A percentile compares a stretch with the other conserved stretches of the same genome.
Conservation (phyloP, 2,113 vertebrate genomes). For the Phylloscopus whistleri region DNA sequence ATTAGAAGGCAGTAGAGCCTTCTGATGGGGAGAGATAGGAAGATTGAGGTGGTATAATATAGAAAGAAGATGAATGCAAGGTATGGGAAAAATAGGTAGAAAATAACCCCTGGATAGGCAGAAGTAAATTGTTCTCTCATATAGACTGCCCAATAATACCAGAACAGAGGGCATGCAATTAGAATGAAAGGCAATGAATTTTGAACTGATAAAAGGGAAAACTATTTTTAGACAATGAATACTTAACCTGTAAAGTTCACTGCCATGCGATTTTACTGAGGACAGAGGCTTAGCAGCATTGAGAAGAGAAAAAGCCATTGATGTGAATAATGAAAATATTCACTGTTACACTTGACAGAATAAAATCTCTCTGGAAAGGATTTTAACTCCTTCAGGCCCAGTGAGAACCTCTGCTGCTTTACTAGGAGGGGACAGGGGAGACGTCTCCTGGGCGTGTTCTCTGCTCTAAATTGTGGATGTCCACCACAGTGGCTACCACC, state of each 20-base stretch:
- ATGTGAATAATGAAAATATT: slow-evolving; percentile 53
- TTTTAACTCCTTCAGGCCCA: background rate
- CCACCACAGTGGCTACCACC: background rate
- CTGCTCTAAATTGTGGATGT: background rate
- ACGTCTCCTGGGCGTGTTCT: background rate
- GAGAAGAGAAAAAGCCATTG: slow-evolving; percentile 27
- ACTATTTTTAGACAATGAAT: slow-evolving; percentile 46
- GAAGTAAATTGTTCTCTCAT: slow-evolving; percentile 11
- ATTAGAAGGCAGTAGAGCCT: background rate
- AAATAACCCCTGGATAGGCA: background rate
- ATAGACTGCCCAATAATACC: background rate
- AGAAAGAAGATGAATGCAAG: background rate
- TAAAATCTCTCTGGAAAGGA: slow-evolving; percentile 14
- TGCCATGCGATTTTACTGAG: background rate
- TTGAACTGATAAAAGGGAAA: slow-evolving; percentile 31
- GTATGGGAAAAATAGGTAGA: background rate
- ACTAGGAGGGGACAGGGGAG: background rate
- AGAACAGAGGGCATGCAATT: background rate
- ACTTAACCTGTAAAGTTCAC: slow-evolving; percentile 50
- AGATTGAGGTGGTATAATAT: background rate
- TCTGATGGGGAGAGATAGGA: background rate
- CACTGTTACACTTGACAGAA: background rate
- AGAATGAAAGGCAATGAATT: background rate
- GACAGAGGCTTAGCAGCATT: background rate
- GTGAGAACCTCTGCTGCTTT: background rate